Percentiles rank a stretch among this genome's conserved stretches.
These are phyloP conservation scores for Opisthocomus hoazin DNA, from an alignment of 2,113 vertebrate species.

Conservation along the genomic window DNA sequence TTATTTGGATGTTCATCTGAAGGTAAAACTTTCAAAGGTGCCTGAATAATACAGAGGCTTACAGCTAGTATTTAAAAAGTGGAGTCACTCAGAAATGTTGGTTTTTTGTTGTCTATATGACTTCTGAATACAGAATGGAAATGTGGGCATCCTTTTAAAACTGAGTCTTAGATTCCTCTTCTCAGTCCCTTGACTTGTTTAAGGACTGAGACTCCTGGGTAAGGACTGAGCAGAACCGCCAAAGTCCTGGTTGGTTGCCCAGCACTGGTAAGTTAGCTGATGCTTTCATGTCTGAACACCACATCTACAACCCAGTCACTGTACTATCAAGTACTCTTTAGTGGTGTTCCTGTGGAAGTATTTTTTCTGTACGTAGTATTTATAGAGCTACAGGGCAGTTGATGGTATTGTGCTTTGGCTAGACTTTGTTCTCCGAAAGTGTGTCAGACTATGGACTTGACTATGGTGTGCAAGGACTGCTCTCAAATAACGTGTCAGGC, in stretches of 20 bases:
- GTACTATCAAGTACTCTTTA: background rate
- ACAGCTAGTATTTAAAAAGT: background rate
- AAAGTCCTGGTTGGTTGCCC: background rate
- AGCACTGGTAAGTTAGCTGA: background rate
- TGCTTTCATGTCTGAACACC: background rate
- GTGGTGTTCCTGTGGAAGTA: background rate
- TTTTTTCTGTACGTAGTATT: background rate
- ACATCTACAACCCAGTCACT: background rate
- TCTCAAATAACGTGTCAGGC: accelerated
- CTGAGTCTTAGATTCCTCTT: background rate
- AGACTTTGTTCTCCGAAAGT: background rate
- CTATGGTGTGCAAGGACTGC: background rate
- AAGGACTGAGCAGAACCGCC: background rate
- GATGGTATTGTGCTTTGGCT: background rate
- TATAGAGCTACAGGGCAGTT: background rate
- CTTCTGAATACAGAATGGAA: background rate
- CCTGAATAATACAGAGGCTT: background rate
- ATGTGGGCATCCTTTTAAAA: background rate
- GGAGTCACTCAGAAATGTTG: background rate
- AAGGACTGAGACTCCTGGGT: background rate
- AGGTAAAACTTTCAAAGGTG: background rate
- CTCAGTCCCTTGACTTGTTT: background rate
- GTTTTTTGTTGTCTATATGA: background rate
- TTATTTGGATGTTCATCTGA: background rate
- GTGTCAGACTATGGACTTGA: background rate